Evolutionary conservation across 2,888 invertebrate species (phyloP).

Genomic region (Drosophila borealis): DNA sequence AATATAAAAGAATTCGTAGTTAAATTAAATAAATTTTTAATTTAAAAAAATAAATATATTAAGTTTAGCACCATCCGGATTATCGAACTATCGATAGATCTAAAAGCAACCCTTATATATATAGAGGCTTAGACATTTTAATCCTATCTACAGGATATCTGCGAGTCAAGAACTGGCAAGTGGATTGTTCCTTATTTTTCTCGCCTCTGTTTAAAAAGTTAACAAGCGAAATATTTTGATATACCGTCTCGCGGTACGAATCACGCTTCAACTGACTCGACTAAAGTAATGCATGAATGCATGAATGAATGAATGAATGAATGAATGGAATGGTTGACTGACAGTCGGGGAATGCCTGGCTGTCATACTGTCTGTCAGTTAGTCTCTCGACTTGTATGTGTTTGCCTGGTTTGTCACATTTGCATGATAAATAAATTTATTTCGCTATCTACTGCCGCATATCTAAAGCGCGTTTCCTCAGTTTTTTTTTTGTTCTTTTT

Average conservation of each 20-base stretch:
- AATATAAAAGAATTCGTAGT: too few species aligned
- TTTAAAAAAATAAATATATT: too few species aligned
- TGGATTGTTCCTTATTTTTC: background rate
- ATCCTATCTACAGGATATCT: background rate
- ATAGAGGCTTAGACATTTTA: too few species aligned
- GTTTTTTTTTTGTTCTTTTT: conserved; percentile 7
- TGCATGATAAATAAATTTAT: conserved; percentile 74
- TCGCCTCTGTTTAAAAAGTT: conserved; percentile 58
- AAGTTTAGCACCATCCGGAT: too few species aligned
- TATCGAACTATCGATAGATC: too few species aligned
- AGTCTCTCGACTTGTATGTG: conserved; percentile 23
- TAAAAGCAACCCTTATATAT: too few species aligned
- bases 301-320: conserved; percentile 27
- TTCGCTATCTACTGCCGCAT: conserved; percentile 40
- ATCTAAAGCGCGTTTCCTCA: conserved; percentile 39
- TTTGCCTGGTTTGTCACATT: conserved; percentile 61
- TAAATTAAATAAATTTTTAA: too few species aligned
- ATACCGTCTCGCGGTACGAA: conserved; percentile 59
- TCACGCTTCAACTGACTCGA: conserved; percentile 60
- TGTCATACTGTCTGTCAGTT: conserved; percentile 37
- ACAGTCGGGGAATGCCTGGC: conserved; percentile 32
- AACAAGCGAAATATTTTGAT: conserved; percentile 73
- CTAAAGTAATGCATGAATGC: conserved; percentile 49
- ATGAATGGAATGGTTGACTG: conserved; percentile 28
- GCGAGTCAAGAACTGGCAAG: background rate